Conservation (phyloP, 2,888 invertebrate genomes). For the Cremastobaeus sp. region DNA sequence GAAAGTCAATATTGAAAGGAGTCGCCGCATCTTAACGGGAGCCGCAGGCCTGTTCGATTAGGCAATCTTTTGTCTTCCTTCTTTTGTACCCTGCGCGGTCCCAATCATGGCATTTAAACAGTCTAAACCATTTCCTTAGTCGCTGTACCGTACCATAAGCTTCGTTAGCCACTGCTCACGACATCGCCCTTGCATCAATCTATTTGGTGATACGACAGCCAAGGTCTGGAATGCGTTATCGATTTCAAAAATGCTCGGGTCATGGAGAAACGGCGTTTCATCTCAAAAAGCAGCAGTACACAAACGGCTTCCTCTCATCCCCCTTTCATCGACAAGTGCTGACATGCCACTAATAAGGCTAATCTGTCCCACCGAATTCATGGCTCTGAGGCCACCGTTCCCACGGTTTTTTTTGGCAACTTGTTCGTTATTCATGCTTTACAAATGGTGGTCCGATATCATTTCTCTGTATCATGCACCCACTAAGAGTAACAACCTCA, state of each 20-base stretch:
- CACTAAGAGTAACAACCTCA: no score
- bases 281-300: conserved; percentile 43
- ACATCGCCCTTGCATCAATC: conserved; percentile 26
- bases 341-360: no score
- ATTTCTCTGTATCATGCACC: no score
- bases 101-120: neutral
- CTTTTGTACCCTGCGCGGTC: neutral
- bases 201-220: conserved; percentile 22
- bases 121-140: no score
- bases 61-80: neutral
- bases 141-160: neutral
- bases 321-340: no score
- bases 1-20: conserved; percentile 25
- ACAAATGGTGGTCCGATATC: no score
- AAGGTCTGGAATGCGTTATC: conserved; percentile 61
- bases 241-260: conserved; percentile 59
- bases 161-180: neutral
- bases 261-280: conserved; percentile 49
- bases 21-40: conserved; percentile 41
- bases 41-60: neutral
- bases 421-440: no score
- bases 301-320: no score
- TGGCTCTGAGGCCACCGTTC: no score
- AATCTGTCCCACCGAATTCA: no score
- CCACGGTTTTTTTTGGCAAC: no score